Conservation (phyloP, 2,888 invertebrate genomes). For the Athripsodes cinereus region DNA sequence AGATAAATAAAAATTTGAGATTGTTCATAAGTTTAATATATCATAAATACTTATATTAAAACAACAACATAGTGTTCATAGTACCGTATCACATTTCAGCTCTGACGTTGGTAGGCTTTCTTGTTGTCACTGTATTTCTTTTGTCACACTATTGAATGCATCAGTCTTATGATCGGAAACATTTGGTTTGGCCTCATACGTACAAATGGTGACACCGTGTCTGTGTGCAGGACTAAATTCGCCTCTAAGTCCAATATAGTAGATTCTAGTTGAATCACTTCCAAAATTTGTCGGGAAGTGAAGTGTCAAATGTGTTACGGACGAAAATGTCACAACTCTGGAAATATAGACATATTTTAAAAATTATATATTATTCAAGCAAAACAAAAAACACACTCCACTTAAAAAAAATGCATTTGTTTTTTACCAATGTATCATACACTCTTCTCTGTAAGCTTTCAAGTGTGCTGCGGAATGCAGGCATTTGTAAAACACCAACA, state of each 20-base stretch:
- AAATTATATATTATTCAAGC: too few species aligned
- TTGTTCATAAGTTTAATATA: background rate
- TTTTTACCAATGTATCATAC: too few species aligned
- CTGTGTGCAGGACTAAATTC: constrained; percentile 80
- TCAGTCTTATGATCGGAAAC: constrained; percentile 77
- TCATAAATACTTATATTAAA: background rate
- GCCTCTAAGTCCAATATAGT: constrained; percentile 92
- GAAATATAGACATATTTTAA: too few species aligned
- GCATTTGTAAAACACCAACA: too few species aligned
- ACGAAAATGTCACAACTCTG: constrained; percentile 89
- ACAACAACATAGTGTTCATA: background rate
- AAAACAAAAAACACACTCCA: too few species aligned
- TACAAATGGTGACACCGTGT: constrained; percentile 88
- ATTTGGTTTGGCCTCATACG: constrained; percentile 83
- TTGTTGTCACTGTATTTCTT: constrained; percentile 50
- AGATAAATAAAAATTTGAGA: too few species aligned
- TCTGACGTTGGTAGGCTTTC: background rate
- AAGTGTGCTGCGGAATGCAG: too few species aligned
- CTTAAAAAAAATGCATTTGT: too few species aligned
- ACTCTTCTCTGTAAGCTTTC: too few species aligned
- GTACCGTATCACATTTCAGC: background rate
- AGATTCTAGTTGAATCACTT: constrained; percentile 74
- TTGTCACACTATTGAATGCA: constrained; percentile 54
- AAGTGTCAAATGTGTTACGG: constrained; percentile 80
- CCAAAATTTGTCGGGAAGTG: constrained; percentile 90